phyloP scores from a whole-genome alignment of 2,888 invertebrate genomes.

The Drosophila pseudotakahashii region DNA sequence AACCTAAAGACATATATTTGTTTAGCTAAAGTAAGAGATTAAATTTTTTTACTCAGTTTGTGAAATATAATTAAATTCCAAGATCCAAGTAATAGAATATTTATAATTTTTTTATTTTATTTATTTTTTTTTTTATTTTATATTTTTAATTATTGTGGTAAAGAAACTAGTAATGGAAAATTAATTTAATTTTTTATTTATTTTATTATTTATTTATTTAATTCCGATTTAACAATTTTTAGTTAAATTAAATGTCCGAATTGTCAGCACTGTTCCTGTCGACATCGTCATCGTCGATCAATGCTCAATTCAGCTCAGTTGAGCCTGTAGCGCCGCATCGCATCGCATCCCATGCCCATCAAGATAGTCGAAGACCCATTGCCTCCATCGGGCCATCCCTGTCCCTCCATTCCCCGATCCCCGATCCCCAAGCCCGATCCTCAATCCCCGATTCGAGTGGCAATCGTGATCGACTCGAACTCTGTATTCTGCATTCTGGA shows the following conservation, averaged over 20 bases:
- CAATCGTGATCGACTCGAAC: slow-evolving; percentile 70
- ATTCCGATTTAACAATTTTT: background rate
- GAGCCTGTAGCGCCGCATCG: slow-evolving; percentile 72
- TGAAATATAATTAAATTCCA: too few species aligned
- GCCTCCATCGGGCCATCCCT: slow-evolving; percentile 7
- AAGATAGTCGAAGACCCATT: slow-evolving; percentile 55
- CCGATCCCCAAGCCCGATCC: background rate
- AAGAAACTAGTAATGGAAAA: too few species aligned
- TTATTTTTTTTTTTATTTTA: too few species aligned
- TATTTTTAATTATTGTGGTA: too few species aligned
- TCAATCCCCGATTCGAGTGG: slow-evolving; percentile 38
- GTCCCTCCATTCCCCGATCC: background rate
- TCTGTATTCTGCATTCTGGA: background rate
- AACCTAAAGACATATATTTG: too few species aligned
- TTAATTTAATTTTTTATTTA: too few species aligned
- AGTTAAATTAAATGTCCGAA: background rate
- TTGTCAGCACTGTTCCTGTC: slow-evolving; percentile 22
- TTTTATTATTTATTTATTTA: background rate
- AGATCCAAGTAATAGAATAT: too few species aligned
- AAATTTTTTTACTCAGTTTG: too few species aligned
- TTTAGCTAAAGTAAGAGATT: too few species aligned
- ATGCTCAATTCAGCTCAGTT: slow-evolving; percentile 37
- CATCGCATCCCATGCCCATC: slow-evolving; percentile 56
- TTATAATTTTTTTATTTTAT: too few species aligned
- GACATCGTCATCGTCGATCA: slow-evolving; percentile 59